Conservation (phyloP, 2,888 invertebrate genomes). For the Geotrupes spiniger region DNA sequence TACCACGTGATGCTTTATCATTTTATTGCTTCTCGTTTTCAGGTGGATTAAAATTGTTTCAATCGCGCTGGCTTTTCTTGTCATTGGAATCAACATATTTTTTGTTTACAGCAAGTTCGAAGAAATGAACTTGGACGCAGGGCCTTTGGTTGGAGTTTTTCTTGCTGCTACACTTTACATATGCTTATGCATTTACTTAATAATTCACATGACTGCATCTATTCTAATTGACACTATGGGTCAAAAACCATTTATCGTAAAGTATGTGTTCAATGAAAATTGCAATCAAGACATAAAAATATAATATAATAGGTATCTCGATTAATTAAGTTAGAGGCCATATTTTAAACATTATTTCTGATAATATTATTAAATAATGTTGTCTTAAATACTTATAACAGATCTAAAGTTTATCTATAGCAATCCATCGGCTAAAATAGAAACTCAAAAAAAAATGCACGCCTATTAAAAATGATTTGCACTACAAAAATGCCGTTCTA, state of each 20-base stretch:
- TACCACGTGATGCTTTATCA: not conserved
- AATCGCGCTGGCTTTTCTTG: constrained; percentile 60
- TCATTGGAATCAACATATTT: constrained; percentile 75
- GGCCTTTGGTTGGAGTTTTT: constrained; percentile 48
- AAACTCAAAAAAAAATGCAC: too few relatives aligned
- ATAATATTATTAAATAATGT: too few relatives aligned
- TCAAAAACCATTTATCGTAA: constrained; percentile 20
- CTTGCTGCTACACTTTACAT: constrained; percentile 63
- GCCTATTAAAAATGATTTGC: too few relatives aligned
- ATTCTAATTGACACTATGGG: constrained; percentile 40
- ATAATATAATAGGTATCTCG: constrained; percentile 8
- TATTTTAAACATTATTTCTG: too few relatives aligned
- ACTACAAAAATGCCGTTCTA: too few relatives aligned
- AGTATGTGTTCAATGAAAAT: constrained; percentile 22
- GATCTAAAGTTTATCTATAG: too few relatives aligned
- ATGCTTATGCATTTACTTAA: constrained; percentile 65
- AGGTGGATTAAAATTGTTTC: constrained; percentile 67
- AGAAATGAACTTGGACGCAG: constrained; percentile 45
- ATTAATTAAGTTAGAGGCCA: too few relatives aligned
- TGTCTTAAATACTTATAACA: too few relatives aligned
- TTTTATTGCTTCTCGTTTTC: constrained; percentile 40
- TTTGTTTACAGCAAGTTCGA: constrained; percentile 66
- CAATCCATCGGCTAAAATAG: too few relatives aligned
- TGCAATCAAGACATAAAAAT: constrained; percentile 19
- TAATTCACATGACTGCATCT: constrained; percentile 62